phyloP scores from a whole-genome alignment of 2,888 invertebrate genomes.

The Nematopogon swammerdamellus region DNA sequence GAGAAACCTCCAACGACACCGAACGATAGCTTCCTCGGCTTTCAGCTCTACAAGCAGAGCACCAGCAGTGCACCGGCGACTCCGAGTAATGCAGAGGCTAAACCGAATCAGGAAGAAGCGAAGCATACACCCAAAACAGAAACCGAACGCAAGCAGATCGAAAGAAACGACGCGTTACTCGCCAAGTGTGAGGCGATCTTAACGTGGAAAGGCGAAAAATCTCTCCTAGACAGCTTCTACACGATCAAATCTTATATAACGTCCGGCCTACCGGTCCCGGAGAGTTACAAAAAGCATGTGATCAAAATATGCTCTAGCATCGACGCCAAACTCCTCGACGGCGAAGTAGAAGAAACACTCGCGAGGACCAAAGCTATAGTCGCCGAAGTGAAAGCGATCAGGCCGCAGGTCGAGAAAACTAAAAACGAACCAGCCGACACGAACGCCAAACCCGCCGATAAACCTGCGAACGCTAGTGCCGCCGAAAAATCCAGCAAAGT shows the following conservation, averaged over 20 bases:
- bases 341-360: background rate
- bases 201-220: conserved; percentile 36
- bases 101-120: background rate
- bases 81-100: background rate
- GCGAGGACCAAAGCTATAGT: background rate
- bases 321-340: conserved; percentile 31
- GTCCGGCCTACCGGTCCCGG: conserved; percentile 36
- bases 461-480: too few relatives aligned
- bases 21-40: background rate
- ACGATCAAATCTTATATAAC: conserved; percentile 40
- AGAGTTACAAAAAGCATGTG: conserved; percentile 39
- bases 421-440: background rate
- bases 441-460: background rate
- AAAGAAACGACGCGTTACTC: conserved; percentile 28
- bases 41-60: background rate
- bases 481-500: conserved; percentile 13
- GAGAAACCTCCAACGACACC: background rate
- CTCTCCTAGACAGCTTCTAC: conserved; percentile 36
- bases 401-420: background rate
- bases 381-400: background rate
- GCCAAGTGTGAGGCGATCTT: conserved; percentile 40
- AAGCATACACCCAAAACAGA: background rate
- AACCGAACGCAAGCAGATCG: background rate
- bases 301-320: conserved; percentile 39
- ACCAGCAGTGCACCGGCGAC: background rate